These are phyloP conservation scores for Phalacrocorax pelagicus DNA, from an alignment of 2,113 vertebrate genomes.

Conservation along the genomic window DNA sequence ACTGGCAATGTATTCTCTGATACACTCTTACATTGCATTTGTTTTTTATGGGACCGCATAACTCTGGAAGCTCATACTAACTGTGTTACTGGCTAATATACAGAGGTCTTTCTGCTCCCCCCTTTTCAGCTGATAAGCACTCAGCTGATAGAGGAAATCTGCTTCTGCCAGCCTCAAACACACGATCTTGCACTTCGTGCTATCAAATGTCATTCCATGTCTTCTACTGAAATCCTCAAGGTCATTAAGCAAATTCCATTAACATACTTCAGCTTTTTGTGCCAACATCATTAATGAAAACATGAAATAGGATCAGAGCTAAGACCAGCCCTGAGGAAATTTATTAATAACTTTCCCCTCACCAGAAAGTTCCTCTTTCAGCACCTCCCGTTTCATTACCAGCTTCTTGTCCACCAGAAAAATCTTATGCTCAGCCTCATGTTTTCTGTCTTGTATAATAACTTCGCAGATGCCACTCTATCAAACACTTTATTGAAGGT, in stretches of 20 bases:
- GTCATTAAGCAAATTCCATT: constrained; percentile 1
- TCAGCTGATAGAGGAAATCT: background rate
- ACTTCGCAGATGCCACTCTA: background rate
- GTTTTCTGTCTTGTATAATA: background rate
- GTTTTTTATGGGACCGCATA: background rate
- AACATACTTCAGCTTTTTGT: background rate
- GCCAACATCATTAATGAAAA: background rate
- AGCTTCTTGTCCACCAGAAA: background rate
- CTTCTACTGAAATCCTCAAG: background rate
- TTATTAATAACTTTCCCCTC: background rate
- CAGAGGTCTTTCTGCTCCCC: background rate
- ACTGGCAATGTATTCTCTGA: background rate
- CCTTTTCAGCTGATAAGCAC: background rate
- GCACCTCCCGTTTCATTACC: background rate
- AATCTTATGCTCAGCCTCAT: background rate
- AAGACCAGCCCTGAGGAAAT: constrained; percentile 1
- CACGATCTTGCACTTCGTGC: background rate
- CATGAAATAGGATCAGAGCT: background rate
- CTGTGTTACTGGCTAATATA: background rate
- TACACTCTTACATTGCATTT: background rate
- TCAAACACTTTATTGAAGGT: background rate
- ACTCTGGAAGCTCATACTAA: background rate
- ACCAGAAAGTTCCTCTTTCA: background rate
- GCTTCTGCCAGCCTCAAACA: background rate
- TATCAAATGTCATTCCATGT: background rate